Base-by-base conservation (phyloP, 53 echinoderm and acorn worm species). In the Mesocentrotus franciscanus region DNA sequence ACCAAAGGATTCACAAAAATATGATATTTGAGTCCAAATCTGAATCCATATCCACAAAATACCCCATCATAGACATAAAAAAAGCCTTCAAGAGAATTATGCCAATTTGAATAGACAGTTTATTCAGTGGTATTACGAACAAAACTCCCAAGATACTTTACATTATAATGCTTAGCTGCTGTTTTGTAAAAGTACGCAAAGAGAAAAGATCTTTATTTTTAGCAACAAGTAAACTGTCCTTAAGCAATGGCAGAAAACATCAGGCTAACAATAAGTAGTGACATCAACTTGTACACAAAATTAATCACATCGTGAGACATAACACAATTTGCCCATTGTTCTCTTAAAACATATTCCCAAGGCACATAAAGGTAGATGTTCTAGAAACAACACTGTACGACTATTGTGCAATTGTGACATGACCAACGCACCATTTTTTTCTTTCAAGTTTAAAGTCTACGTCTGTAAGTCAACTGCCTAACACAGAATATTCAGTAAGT, bases 21-120 rank as follows among this genome's bases (percentile, higher is more conserved):
- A 87, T 85, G 55, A 10, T 87, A 87, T 87, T 56, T 58, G 10
- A 27, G 58, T 58, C 56, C 57, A 27, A n/a, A 87, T 57, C 20
- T 87, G 57, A 58, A 87, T 87, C n/a, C 56, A 87, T n/a, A 57
- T 87, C 87, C 27, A 58, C 27, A 22, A 81, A 39, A 81, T 17
- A 39, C 17, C 33, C 81, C 81, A 81, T 18, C 74, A 49, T 49
- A 49, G 49, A 49, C 29, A 10, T 10, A 30, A 29, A 18, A 30
- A 74, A 6, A 18, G 2, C 10, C 74, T 74, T n/a, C 42, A 35
- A 42, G 42, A 22, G 42, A 36, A 18, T 42, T 1, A 18, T 39
- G 18, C 81, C 36, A 42, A 7, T 81, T 39, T 81, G 81, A 81
- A 39, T 20, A 5, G 13, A 81, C 20, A 30, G 6, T 42, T 39